These are phyloP conservation scores for Sisor rabdophorus DNA, from an alignment of 2,113 vertebrate genomes.

Conservation along the genomic window DNA sequence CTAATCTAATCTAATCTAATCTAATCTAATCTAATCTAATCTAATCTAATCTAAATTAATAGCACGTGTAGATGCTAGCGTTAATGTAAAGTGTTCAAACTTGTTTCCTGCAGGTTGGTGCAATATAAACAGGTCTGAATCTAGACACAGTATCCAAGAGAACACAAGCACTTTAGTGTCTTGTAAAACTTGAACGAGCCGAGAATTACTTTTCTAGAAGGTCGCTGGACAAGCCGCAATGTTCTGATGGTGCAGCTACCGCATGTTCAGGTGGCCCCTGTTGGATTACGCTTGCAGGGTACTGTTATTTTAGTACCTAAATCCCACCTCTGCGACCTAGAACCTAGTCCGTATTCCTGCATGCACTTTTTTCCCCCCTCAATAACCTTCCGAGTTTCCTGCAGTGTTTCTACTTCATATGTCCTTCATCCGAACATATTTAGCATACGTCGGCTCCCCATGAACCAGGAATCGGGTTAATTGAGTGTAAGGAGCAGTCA, in stretches of 20 bases:
- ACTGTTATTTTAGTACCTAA: not conserved
- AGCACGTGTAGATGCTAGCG: not conserved
- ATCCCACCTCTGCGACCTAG: not conserved
- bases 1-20: too few species aligned
- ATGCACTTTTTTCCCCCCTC: slow-evolving; percentile 20
- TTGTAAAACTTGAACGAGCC: not conserved
- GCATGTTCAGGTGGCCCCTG: not conserved
- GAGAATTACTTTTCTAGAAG: not conserved
- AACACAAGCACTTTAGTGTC: not conserved
- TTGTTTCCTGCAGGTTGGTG: not conserved
- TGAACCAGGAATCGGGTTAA: slow-evolving; percentile 26
- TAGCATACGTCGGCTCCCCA: slow-evolving; percentile 4
- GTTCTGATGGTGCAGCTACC: not conserved
- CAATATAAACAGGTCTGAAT: not conserved
- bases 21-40: too few species aligned
- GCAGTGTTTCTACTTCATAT: not conserved
- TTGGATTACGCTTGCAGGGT: not conserved
- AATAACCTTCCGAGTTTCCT: slow-evolving; percentile 1
- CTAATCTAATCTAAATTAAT: too few species aligned
- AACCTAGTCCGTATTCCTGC: too few species aligned
- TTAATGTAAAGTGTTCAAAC: not conserved
- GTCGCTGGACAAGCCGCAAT: not conserved
- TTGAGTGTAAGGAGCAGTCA: slow-evolving; percentile 21
- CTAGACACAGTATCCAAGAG: not conserved
- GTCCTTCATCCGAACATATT: not conserved